Evolutionary conservation across 2,113 vertebrate genomes (phyloP).

Genomic region (Mastomys coucha): DNA sequence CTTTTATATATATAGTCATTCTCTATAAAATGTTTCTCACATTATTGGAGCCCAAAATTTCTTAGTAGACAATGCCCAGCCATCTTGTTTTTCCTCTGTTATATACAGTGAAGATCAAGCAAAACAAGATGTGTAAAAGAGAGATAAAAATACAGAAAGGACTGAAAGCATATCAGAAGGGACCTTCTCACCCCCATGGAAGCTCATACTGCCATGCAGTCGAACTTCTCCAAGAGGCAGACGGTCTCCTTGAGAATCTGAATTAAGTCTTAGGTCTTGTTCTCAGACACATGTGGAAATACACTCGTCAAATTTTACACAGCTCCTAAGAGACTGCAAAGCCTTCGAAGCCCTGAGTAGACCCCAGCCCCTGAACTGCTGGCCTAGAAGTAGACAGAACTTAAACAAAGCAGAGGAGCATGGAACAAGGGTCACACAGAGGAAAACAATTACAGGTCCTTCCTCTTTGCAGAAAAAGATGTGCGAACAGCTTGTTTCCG

Average conservation of each 20-base stretch:
- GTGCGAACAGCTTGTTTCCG: background rate
- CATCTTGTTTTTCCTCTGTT: background rate
- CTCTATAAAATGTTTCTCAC: background rate
- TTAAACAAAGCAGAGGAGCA: background rate
- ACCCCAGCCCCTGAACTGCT: background rate
- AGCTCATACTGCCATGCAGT: background rate
- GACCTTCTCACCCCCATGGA: background rate
- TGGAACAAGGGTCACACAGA: background rate
- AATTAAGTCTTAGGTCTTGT: background rate
- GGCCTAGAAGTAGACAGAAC: background rate
- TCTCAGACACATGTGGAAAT: background rate
- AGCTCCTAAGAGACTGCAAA: background rate
- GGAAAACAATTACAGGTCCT: background rate
- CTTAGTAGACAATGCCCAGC: background rate
- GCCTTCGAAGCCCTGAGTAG: background rate
- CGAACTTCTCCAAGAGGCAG: background rate
- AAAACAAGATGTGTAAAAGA: background rate
- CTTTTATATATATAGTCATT: background rate
- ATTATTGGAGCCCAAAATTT: background rate
- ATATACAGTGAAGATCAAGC: slow-evolving; percentile 15
- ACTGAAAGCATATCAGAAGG: background rate
- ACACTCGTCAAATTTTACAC: background rate
- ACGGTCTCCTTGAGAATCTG: background rate
- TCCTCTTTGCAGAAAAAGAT: background rate
- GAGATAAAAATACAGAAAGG: slow-evolving; percentile 8